Evolutionary conservation across 1,140 invertebrate genomes (phyloP).

Genomic region (Contarinia nasturtii): DNA sequence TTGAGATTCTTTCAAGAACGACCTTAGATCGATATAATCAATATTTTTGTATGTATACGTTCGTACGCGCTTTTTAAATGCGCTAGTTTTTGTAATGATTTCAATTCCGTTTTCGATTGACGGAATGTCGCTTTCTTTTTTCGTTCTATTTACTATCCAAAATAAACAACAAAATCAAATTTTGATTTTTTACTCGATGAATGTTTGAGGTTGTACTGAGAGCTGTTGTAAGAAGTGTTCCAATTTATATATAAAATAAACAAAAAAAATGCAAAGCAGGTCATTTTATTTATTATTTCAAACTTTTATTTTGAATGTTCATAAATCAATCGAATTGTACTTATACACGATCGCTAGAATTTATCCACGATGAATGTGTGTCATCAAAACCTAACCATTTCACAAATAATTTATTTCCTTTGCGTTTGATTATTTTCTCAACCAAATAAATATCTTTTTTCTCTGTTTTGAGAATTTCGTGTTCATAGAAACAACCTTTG

Average conservation of each 20-base stretch:
- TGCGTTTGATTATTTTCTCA: slow-evolving; percentile 14
- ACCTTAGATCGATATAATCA: no score
- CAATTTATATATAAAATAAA: neutral
- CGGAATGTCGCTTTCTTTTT: no score
- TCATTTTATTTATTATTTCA: neutral
- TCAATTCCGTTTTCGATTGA: no score
- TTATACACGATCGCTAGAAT: slow-evolving; percentile 6
- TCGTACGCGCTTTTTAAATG: no score
- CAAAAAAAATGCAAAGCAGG: neutral
- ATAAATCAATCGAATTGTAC: neutral
- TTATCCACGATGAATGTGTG: slow-evolving; percentile 15
- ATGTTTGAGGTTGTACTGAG: no score
- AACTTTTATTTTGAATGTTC: no score
- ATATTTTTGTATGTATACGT: no score
- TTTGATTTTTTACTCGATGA: no score
- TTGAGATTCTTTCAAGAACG: no score
- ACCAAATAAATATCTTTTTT: slow-evolving; percentile 16
- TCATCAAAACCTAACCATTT: slow-evolving; percentile 18
- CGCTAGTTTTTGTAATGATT: no score
- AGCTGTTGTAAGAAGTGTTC: neutral
- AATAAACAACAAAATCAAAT: no score
- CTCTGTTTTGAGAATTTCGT: slow-evolving; percentile 14
- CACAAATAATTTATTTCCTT: slow-evolving; percentile 15
- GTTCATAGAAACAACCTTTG: slow-evolving; percentile 19
- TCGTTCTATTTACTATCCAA: no score